phyloP scores from a whole-genome alignment of 2,113 vertebrate genomes.

The Sapajus apella region DNA sequence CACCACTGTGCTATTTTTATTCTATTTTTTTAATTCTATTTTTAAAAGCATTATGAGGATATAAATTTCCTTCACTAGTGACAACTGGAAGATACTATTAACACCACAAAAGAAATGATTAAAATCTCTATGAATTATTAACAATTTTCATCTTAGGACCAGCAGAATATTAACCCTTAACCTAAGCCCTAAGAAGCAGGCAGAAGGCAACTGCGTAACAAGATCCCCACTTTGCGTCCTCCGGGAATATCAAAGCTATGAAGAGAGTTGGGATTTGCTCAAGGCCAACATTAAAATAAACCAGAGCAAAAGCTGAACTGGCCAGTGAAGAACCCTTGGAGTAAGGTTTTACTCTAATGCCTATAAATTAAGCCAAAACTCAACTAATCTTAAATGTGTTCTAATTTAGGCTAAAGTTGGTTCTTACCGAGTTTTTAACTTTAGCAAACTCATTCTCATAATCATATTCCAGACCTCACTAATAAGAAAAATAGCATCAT shows the following conservation, averaged over 20 bases:
- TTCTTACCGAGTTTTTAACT: neutral
- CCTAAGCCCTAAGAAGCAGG: neutral
- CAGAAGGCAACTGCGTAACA: neutral
- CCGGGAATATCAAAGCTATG: neutral
- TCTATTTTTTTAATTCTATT: conserved; percentile 61
- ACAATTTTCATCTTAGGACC: neutral
- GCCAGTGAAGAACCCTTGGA: neutral
- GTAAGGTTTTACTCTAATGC: neutral
- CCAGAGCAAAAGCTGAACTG: neutral
- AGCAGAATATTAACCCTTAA: conserved; percentile 28
- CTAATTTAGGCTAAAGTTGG: neutral
- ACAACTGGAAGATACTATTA: conserved; percentile 68
- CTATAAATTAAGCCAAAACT: neutral
- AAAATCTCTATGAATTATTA: conserved; percentile 60
- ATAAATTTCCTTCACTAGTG: conserved; percentile 59
- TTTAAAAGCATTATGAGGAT: conserved; percentile 64
- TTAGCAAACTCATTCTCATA: neutral
- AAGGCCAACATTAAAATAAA: conserved; percentile 30
- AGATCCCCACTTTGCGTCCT: neutral
- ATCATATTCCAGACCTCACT: neutral
- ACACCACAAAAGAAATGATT: conserved; percentile 63
- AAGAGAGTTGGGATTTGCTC: neutral
- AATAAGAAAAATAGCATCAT: neutral
- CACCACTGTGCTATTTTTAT: conserved; percentile 62
- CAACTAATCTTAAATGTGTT: neutral